Evolutionary conservation across 2,797 vertebrate genomes (phyloP).

Genomic region (Lutjanus argentimaculatus): DNA sequence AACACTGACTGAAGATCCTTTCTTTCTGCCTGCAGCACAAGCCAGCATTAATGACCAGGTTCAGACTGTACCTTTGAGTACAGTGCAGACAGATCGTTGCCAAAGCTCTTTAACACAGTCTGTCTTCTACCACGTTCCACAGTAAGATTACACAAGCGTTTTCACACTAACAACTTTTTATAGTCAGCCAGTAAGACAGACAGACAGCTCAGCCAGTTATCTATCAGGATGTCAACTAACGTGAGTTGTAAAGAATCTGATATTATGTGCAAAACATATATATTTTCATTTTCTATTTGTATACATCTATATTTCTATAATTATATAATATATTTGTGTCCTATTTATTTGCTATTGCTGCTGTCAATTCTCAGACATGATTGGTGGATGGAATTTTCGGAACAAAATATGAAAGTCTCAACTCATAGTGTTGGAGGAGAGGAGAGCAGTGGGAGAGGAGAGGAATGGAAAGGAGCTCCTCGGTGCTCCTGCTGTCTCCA

Average conservation of each 20-base stretch:
- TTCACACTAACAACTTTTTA: neutral
- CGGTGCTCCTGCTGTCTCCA: conserved; percentile 94
- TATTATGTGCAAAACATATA: neutral
- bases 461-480: conserved; percentile 77
- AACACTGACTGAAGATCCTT: neutral
- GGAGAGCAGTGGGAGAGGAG: conserved; percentile 20
- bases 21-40: neutral
- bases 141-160: neutral
- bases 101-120: neutral
- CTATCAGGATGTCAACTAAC: neutral
- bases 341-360: neutral
- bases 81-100: neutral
- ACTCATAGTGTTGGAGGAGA: neutral
- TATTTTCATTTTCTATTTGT: neutral
- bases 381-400: neutral
- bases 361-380: neutral
- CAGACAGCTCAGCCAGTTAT: neutral
- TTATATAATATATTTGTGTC: neutral
- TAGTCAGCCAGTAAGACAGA: neutral
- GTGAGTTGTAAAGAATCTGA: neutral
- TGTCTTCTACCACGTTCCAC: neutral
- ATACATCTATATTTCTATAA: neutral
- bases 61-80: neutral
- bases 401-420: neutral
- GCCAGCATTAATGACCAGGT: neutral